These are phyloP conservation scores for Pleuronectes platessa DNA, from an alignment of 2,113 vertebrate genomes.

Conservation along the genomic window DNA sequence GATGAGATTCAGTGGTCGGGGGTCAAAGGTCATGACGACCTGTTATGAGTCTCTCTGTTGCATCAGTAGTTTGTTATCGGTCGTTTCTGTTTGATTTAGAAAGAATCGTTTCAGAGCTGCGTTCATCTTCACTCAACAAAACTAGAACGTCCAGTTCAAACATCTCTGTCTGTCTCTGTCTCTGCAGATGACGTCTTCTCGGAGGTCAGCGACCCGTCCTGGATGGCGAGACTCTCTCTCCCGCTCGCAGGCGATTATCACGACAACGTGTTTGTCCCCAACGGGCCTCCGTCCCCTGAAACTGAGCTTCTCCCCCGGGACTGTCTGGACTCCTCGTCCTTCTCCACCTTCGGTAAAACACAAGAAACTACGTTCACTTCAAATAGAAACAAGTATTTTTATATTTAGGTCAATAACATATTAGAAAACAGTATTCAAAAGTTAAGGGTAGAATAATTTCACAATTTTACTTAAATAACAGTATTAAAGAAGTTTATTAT, in stretches of 20 bases:
- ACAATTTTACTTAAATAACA: too few species aligned
- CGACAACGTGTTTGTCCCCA: slow-evolving; percentile 90
- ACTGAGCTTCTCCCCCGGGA: slow-evolving; percentile 41
- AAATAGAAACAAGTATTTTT: not conserved
- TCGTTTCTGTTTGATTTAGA: too few species aligned
- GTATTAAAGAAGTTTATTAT: too few species aligned
- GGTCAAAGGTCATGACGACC: too few species aligned
- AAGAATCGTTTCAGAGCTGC: too few species aligned
- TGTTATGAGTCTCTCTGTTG: too few species aligned
- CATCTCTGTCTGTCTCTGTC: not conserved
- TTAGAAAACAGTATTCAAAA: too few species aligned
- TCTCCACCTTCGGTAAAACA: slow-evolving; percentile 90
- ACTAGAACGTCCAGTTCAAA: not conserved
- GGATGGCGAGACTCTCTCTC: slow-evolving; percentile 92
- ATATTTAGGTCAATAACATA: too few species aligned
- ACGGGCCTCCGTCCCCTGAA: slow-evolving; percentile 65
- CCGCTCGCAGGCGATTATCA: slow-evolving; percentile 89
- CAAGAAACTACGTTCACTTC: not conserved
- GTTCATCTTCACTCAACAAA: too few species aligned
- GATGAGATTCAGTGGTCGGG: too few species aligned
- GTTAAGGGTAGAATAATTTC: too few species aligned
- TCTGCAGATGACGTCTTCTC: slow-evolving; percentile 80
- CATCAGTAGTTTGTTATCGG: too few species aligned
- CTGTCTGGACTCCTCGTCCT: slow-evolving; percentile 82
- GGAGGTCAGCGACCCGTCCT: slow-evolving; percentile 84